Base-by-base conservation (phyloP, 1,140 invertebrate genomes). In the Penaeus indicus region DNA sequence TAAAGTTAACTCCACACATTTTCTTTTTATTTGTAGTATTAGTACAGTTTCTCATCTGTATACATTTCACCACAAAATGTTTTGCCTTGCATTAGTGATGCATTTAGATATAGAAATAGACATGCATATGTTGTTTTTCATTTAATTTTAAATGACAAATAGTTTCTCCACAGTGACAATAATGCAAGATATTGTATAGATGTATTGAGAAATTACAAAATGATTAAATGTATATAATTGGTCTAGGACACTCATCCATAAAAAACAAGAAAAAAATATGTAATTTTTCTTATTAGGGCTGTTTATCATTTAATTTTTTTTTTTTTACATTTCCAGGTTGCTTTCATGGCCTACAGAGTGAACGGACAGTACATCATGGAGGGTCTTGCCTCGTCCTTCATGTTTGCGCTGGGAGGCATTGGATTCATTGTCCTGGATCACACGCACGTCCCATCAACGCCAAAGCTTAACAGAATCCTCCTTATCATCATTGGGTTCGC, bases 331-430 rank as follows among this genome's bases (percentile, higher is more conserved):
- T 81, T 85, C 25, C 54, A 90, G 96, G 96, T 99, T 21, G 98
- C 98, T 4, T 99, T 99, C 92, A 99, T 99, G 98, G 98, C 98
- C 0, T 99, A 99, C 92, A 94, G 98, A 91, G 98, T 99, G 0
- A 99, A 99, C 94, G 98, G 98, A 0, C 98, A 99, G 93, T 99
- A 99, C 92, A 99, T 99, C 64, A 98, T 99, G 97, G 98, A 99
- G 94, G 98, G 98, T 1, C 93, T 99, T 85, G 98, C 98, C 21
- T 97, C 98, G 42, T 98, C 97, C 93, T 99, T 99, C 92, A 94
- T 99, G 10, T 99, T 99, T 93, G 98, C 97, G 0, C 94, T 99
- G 69, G 98, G 98, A 78, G 98, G 98, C 3, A 93, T 99, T 54
- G 99, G 99, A 8, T 99, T 99, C 93, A 97, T 99, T 18, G 96